Evolutionary conservation across 2,797 vertebrate genomes (phyloP), one percentile per base, ranked within the genome.

Genomic region (Micrastur ruficollis): DNA sequence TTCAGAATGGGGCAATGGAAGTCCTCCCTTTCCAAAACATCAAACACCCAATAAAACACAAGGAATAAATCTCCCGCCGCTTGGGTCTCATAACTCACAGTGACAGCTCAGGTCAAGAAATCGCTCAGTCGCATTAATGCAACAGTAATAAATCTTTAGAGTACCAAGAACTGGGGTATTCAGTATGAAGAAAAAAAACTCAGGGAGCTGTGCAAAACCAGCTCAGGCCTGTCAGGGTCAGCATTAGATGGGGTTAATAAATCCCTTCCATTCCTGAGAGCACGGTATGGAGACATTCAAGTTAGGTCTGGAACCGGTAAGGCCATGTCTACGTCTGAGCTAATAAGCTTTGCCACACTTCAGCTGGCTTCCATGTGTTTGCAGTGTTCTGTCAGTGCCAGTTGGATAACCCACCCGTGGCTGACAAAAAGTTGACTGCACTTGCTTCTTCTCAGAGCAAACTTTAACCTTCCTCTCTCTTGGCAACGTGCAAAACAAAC

Each of bases 21-120:
- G 32, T 85, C n/a, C 36, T 94, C 81, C 73, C 38, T 93, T 90
- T 84, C 62, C 73, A 75, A 95, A 93, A 66, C 90, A 70, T 94
- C 94, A 90, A 94, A 85, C 38, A 34, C 31, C 29, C 81, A 21
- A 31, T 66, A 84, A 95, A 96, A 73, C 50, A 90, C 76, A 63
- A 59, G 55, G 67, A 75, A 92, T 81, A 84, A 93, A 95, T 94
- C 83, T 90, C 66, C 50, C 0, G 3, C 36, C 1, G 3, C 81
- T 73, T 29, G 3, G 0, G 42, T 70, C n/a, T 70, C 18, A 7
- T 82, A 89, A 73, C 59, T 96, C 86, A 52, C 22, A 27, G 58
- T 10, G 42, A 73, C 86, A 81, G 50, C 55, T 55, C 32, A 31
- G 74, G 62, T 75, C 86, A 93, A 34, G 81, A 90, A 92, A 44